A percentile compares a stretch with the other conserved stretches of the same genome.
These are phyloP conservation scores for Odontamblyopus lacepedii DNA, from an alignment of 2,797 vertebrate genomes.

Conservation along the genomic window DNA sequence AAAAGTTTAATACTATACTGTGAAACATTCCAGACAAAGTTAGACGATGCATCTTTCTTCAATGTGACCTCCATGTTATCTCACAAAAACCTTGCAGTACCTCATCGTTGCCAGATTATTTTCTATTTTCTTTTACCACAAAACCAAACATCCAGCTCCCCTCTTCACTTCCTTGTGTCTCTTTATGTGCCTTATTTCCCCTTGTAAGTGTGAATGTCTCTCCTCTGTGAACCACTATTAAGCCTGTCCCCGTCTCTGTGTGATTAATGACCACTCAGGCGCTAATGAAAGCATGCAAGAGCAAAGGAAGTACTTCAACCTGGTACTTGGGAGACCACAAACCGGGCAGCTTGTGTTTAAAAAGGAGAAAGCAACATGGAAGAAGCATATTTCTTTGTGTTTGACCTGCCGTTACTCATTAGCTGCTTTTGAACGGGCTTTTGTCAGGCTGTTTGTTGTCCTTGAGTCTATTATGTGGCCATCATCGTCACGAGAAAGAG, in stretches of 20 bases:
- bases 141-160: background rate
- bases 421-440: slow-evolving; percentile 56
- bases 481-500: slow-evolving; percentile 53
- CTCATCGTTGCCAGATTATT: background rate
- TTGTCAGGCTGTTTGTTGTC: slow-evolving; percentile 61
- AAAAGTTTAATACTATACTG: too few relatives aligned
- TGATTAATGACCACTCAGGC: slow-evolving; percentile 74
- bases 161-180: slow-evolving; percentile 8
- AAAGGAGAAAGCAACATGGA: slow-evolving; percentile 2
- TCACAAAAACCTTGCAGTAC: background rate
- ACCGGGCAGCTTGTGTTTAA: slow-evolving; percentile 22
- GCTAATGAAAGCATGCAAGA: slow-evolving; percentile 67
- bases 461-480: slow-evolving; percentile 62
- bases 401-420: slow-evolving; percentile 76
- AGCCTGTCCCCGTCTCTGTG: slow-evolving; percentile 38
- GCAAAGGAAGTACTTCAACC: slow-evolving; percentile 62
- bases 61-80: too few relatives aligned
- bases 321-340: slow-evolving; percentile 48
- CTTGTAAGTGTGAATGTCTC: slow-evolving; percentile 8
- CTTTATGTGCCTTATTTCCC: slow-evolving; percentile 18
- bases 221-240: slow-evolving; percentile 39
- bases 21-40: too few relatives aligned
- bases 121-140: background rate
- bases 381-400: slow-evolving; percentile 50
- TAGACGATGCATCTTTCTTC: too few relatives aligned